Evolutionary conservation across 1,140 invertebrate genomes (phyloP), one percentile per base, ranked within the genome.

Genomic region (Reticulitermes speratus): DNA sequence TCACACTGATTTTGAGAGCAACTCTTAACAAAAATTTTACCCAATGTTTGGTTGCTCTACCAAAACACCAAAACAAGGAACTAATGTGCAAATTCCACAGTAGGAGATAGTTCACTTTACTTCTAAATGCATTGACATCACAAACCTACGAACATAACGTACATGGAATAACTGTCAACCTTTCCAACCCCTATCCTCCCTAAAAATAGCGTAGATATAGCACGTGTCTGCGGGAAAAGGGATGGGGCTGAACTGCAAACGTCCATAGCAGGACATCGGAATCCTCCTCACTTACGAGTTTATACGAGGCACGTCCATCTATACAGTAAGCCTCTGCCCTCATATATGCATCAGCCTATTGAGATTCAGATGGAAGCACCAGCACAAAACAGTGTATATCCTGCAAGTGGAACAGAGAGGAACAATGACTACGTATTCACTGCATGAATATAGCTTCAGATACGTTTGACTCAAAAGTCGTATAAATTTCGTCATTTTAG

Each of bases 401-500:
- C 65, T 30, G n/a, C 65, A 75, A 75, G 65, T 30, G 65, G 65
- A 75, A 75, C 25, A 75, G 65, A 75, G 65, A 75, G 65, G n/a
- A 30, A 75, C n/a, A 75, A 75, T 30, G n/a, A 2, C 65, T 75
- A 75, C n/a, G 65, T 75, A 75, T 75, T 75, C 65, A 25, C 65
- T 75, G 65, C 65, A 75, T 75, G 65, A 75, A 75, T 75, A 75
- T 75, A 75, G 65, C 65, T 75, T 75, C 65, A 75, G 65, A 75
- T 75, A 75, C 30, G n/a, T 75, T 75, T 75, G 65, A 25, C 65
- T 75, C 65, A 30, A 75, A 75, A 75, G 65, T 75, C 65, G n/a
- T 75, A 75, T 75, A 75, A 75, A 75, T 75, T 75, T 75, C n/a
- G 65, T 75, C n/a, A 75, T 75, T 75, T 75, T 75, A 75, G 65